A percentile compares a stretch with the other conserved stretches of the same genome.
These are phyloP conservation scores for Pteropus rufus DNA, from an alignment of 2,797 vertebrate species.

Conservation along the genomic window DNA sequence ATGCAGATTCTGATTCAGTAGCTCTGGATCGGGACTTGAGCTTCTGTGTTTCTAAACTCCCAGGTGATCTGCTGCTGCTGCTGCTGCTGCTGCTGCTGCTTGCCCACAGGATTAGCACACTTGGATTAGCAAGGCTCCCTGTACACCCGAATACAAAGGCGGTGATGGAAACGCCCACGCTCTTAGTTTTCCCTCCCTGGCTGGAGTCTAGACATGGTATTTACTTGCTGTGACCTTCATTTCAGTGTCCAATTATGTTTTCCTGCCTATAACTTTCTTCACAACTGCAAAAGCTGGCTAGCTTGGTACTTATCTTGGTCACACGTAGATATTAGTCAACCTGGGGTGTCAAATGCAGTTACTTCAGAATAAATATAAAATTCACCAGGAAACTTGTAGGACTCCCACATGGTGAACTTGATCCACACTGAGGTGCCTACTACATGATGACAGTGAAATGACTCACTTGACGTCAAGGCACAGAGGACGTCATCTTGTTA, in stretches of 20 bases:
- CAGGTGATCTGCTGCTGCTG: background rate
- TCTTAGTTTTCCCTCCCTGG: background rate
- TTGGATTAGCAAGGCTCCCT: background rate
- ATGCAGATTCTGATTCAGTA: background rate
- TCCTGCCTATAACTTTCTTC: background rate
- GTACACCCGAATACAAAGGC: background rate
- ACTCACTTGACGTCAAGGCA: slow-evolving; percentile 61
- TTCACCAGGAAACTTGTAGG: slow-evolving; percentile 32
- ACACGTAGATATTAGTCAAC: slow-evolving; percentile 42
- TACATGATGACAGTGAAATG: slow-evolving; percentile 45
- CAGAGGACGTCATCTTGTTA: slow-evolving; percentile 27
- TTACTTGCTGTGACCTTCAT: background rate
- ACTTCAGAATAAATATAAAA: slow-evolving; percentile 57
- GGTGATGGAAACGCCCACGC: background rate
- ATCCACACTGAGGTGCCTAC: background rate
- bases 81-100: background rate
- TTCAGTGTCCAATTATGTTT: background rate
- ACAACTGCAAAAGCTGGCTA: background rate
- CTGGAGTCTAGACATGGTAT: background rate
- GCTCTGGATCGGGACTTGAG: background rate
- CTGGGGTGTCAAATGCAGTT: slow-evolving; percentile 20
- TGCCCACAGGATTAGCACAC: background rate
- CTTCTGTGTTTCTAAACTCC: background rate
- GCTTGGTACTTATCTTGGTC: background rate
- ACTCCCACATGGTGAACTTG: slow-evolving; percentile 50